Evolutionary conservation across 2,113 vertebrate species (phyloP).

Genomic region (Oryzias celebensis): DNA sequence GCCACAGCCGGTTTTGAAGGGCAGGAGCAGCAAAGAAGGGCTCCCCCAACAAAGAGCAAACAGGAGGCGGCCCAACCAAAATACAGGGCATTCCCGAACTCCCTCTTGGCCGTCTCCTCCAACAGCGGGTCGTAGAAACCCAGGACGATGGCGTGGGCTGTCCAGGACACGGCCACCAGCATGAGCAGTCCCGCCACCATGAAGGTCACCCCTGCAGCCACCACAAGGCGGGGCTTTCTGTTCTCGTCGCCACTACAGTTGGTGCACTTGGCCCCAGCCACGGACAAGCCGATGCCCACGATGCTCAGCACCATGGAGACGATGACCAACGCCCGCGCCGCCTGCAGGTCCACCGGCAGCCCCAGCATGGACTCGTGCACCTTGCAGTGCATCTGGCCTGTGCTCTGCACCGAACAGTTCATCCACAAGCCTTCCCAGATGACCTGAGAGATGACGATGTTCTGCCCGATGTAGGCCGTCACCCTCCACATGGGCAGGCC

Average conservation of each 20-base stretch:
- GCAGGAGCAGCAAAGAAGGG: slow-evolving; percentile 78
- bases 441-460: slow-evolving; percentile 82
- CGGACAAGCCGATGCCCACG: slow-evolving; percentile 67
- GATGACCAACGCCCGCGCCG: slow-evolving; percentile 73
- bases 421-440: slow-evolving; percentile 85
- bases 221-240: slow-evolving; percentile 73
- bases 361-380: slow-evolving; percentile 81
- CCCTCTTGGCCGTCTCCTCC: slow-evolving; percentile 78
- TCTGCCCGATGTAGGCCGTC: slow-evolving; percentile 79
- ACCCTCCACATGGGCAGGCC: slow-evolving; percentile 83
- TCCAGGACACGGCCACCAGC: slow-evolving; percentile 79
- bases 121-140: slow-evolving; percentile 78
- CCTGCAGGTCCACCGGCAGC: slow-evolving; percentile 74
- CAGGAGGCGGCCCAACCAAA: slow-evolving; percentile 80
- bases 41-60: slow-evolving; percentile 75
- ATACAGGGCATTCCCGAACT: slow-evolving; percentile 81
- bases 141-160: slow-evolving; percentile 75
- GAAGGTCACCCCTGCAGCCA: slow-evolving; percentile 66
- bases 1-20: slow-evolving; percentile 23
- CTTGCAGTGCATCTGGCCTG: slow-evolving; percentile 82
- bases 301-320: slow-evolving; percentile 72
- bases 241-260: slow-evolving; percentile 71
- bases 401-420: slow-evolving; percentile 84
- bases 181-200: slow-evolving; percentile 70
- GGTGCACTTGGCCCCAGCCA: slow-evolving; percentile 82